Evolutionary conservation across 2,113 vertebrate genomes (phyloP), one percentile per base, ranked within the genome.

Genomic region (Siniperca chuatsi): DNA sequence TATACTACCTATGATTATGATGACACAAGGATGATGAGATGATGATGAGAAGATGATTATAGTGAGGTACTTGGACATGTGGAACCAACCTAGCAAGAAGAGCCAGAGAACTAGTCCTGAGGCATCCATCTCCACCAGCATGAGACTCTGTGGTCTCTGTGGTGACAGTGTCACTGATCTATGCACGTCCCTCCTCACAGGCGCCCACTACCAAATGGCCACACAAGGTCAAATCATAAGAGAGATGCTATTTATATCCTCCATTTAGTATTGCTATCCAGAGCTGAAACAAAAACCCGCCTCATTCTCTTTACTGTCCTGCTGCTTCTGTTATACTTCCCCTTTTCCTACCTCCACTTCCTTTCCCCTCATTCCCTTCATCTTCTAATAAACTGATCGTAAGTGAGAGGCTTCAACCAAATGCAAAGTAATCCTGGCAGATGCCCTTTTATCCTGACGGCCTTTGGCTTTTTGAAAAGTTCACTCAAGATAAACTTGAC

Each of bases 201-300:
- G 68, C 79, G 33, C 50, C 83, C 70, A 83, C 80, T 4, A 81
- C 87, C 81, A 87, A 84, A 69, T 68, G 81, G 62, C 46, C 72
- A 78, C 85, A 80, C 92, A 93, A 91, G 86, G 89, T 93, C 84
- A 92, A 77, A 90, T 87, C 79, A 87, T 70, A 86, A 79, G 57
- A 70, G 68, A 75, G 42, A 73, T 25, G 23, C n/a, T 84, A 90
- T 91, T 90, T 79, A 88, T 92, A 82, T 52, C 75, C 62, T 61
- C 58, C 71, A 68, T 87, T 91, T 87, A 83, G 60, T 62, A 88
- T 70, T 60, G 60, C 72, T 79, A 50, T 73, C 48, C 55, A 77
- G 33, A 69, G 42, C 33, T 29, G 40, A 84, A n/a, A 90, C 48
- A 67, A 65, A 83, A 25, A 55, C n/a, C 23, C 0, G n/a, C n/a